Percentiles rank a stretch among this genome's conserved stretches.
Evolutionary conservation across 2,888 invertebrate species (phyloP).

Genomic region (Rhodophaea formosa): DNA sequence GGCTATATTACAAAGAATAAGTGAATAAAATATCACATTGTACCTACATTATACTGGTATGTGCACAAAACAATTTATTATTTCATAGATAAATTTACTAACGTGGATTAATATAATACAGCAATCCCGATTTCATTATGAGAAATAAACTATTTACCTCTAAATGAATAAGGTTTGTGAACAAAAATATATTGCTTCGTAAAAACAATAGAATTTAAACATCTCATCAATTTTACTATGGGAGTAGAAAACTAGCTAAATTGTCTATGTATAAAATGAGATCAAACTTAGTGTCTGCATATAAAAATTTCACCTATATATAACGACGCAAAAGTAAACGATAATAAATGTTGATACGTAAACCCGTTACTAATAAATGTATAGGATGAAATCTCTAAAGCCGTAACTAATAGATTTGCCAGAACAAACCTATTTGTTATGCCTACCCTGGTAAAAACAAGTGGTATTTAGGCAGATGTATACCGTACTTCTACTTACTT

Average conservation of each 20-base stretch:
- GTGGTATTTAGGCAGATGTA: too few relatives aligned
- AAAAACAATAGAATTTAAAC: not conserved
- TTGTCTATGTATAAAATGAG: conserved; percentile 26
- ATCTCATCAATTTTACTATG: not conserved
- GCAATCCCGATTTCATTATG: too few relatives aligned
- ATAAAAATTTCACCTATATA: not conserved
- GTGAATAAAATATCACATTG: conserved; percentile 23
- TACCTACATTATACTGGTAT: conserved; percentile 10
- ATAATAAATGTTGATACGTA: too few relatives aligned
- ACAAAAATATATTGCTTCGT: not conserved
- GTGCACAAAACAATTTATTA: not conserved
- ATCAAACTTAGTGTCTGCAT: conserved; percentile 33
- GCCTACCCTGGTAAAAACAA: not conserved
- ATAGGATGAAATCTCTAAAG: too few relatives aligned
- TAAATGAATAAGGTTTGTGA: not conserved
- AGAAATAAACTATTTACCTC: too few relatives aligned
- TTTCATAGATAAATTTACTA: too few relatives aligned
- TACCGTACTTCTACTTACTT: too few relatives aligned
- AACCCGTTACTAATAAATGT: too few relatives aligned
- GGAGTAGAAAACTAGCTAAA: not conserved
- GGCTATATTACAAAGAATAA: conserved; percentile 9
- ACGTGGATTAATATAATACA: too few relatives aligned
- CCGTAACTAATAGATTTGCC: too few relatives aligned
- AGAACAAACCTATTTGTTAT: not conserved
- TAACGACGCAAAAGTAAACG: too few relatives aligned